Percentiles rank a stretch among this genome's conserved stretches.
phyloP scores from a whole-genome alignment of 2,888 invertebrate genomes.

The Pardosa pseudoannulata region DNA sequence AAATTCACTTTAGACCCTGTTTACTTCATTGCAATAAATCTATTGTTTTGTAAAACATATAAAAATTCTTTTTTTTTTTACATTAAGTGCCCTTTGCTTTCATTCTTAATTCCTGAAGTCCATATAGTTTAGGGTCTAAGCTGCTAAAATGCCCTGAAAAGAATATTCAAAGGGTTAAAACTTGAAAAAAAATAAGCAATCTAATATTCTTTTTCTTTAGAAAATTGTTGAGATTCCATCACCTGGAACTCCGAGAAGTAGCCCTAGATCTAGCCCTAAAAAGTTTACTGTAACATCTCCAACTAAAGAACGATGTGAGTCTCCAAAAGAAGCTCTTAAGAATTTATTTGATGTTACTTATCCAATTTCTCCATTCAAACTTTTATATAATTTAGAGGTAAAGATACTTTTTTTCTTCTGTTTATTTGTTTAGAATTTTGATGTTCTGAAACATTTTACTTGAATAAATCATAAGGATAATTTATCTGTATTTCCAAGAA shows the following conservation, averaged over 20 bases:
- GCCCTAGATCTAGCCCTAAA: slow-evolving; percentile 76
- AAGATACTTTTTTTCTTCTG: not conserved
- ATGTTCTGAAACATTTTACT: too few species aligned
- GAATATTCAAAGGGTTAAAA: not conserved
- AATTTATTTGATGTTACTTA: slow-evolving; percentile 77
- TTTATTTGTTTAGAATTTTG: too few species aligned
- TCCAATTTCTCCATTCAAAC: slow-evolving; percentile 76
- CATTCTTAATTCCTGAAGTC: too few species aligned
- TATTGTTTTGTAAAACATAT: too few species aligned
- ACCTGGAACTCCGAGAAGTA: slow-evolving; percentile 75
- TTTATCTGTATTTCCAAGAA: too few species aligned
- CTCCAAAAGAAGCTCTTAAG: slow-evolving; percentile 76
- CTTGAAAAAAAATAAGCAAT: not conserved
- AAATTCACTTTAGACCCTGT: too few species aligned
- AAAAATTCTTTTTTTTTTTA: too few species aligned
- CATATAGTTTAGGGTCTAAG: too few species aligned
- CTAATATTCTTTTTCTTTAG: slow-evolving; percentile 38
- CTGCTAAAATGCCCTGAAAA: too few species aligned
- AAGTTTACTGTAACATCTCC: slow-evolving; percentile 74
- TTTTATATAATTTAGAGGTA: slow-evolving; percentile 79
- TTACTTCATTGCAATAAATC: too few species aligned
- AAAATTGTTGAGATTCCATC: slow-evolving; percentile 64
- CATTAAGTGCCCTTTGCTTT: too few species aligned
- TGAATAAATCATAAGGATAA: too few species aligned
- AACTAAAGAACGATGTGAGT: slow-evolving; percentile 70